phyloP scores from a whole-genome alignment of 92 coral and sea anemone genomes.

The Heteractis magnifica region DNA sequence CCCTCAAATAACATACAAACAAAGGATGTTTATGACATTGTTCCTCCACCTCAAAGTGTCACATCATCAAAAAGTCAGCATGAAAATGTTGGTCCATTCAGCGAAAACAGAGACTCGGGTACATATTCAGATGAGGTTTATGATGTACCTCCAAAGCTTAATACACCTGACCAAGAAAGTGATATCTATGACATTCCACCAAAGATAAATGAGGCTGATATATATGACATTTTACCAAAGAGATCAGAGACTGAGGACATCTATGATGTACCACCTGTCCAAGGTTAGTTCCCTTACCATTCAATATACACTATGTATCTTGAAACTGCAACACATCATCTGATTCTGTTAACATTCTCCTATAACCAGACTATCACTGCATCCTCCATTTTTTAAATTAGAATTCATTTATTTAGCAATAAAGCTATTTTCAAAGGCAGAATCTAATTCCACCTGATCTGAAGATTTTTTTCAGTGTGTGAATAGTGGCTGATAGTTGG shows the following conservation, averaged over 20 bases:
- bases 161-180: not conserved
- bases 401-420: too few relatives aligned
- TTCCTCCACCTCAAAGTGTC: slow-evolving; percentile 36
- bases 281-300: not conserved
- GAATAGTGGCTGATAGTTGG: too few relatives aligned
- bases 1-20: not conserved
- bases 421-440: too few relatives aligned
- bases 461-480: too few relatives aligned
- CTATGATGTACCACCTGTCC: slow-evolving; percentile 37
- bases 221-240: slow-evolving; percentile 51
- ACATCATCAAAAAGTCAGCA: too few relatives aligned
- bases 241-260: slow-evolving; percentile 2
- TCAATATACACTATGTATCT: not conserved
- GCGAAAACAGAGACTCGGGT: slow-evolving; percentile 63
- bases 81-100: slow-evolving; percentile 1
- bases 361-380: too few relatives aligned
- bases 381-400: too few relatives aligned
- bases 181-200: slow-evolving; percentile 10
- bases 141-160: slow-evolving; percentile 38
- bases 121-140: slow-evolving; percentile 29
- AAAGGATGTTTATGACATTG: slow-evolving; percentile 34
- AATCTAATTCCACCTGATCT: too few relatives aligned
- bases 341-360: too few relatives aligned
- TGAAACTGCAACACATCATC: not conserved
- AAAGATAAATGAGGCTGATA: slow-evolving; percentile 11